Conservation (phyloP, 1,140 invertebrate genomes). For the Drosophila tsacasi region DNA sequence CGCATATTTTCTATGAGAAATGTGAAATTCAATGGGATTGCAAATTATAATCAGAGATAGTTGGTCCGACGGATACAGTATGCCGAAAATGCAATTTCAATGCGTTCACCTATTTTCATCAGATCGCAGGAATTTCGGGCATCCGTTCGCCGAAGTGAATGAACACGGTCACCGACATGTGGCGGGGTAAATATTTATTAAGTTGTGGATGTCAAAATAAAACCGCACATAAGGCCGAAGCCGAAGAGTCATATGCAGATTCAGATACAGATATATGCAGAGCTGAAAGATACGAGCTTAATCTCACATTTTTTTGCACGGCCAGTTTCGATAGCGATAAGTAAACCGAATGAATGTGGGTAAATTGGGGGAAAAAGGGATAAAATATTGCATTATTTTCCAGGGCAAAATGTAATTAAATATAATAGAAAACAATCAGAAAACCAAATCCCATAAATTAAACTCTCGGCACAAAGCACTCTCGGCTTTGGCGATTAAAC, state of each 20-base stretch:
- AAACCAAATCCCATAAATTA: slow-evolving; percentile 78
- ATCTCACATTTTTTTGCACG: slow-evolving; percentile 20
- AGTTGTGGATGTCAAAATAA: slow-evolving; percentile 26
- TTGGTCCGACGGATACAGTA: background rate
- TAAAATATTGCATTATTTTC: slow-evolving; percentile 61
- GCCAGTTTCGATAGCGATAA: slow-evolving; percentile 36
- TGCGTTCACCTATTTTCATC: slow-evolving; percentile 25
- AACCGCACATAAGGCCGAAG: slow-evolving; percentile 35
- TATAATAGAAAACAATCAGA: slow-evolving; percentile 79
- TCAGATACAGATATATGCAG: background rate
- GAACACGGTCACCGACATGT: slow-evolving; percentile 24
- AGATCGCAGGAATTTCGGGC: slow-evolving; percentile 24
- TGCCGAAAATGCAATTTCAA: slow-evolving; percentile 31
- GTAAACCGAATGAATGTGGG: slow-evolving; percentile 54
- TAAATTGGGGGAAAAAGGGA: background rate
- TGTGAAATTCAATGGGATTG: slow-evolving; percentile 42
- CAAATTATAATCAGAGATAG: slow-evolving; percentile 45
- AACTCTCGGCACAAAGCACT: slow-evolving; percentile 45
- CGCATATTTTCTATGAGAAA: slow-evolving; percentile 39
- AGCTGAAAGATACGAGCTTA: slow-evolving; percentile 26
- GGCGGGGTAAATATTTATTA: slow-evolving; percentile 52
- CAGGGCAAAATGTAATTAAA: slow-evolving; percentile 69
- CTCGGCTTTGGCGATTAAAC: slow-evolving; percentile 34
- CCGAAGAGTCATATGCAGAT: slow-evolving; percentile 18
- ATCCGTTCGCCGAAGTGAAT: slow-evolving; percentile 18